Conservation (phyloP, 2,888 invertebrate species). For the Megaustenia siamemsis region DNA sequence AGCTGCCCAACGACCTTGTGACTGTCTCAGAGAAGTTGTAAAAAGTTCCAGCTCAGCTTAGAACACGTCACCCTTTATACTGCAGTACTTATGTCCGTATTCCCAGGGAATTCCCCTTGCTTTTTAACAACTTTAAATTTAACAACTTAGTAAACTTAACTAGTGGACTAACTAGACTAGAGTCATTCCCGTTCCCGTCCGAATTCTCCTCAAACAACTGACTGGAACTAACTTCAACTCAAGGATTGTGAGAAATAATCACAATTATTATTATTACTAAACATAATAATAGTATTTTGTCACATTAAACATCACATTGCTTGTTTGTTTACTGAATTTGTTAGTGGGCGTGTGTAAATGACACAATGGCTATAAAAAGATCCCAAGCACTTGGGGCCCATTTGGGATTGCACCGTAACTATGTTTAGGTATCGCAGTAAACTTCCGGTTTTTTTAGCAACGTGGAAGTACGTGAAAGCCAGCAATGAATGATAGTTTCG, state of each 20-base stretch:
- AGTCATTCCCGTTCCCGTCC: no score
- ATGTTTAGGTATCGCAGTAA: constrained; percentile 41
- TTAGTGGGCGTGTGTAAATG: not conserved
- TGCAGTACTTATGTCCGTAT: not conserved
- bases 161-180: no score
- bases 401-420: constrained; percentile 31
- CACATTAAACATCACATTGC: no score
- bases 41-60: constrained; percentile 27
- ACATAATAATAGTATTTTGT: no score
- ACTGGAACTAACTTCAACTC: no score
- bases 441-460: constrained; percentile 43
- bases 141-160: no score
- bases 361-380: not conserved
- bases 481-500: constrained; percentile 22
- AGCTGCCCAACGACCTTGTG: not conserved
- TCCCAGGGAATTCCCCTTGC: constrained; percentile 8
- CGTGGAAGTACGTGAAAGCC: constrained; percentile 49
- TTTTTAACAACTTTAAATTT: not conserved
- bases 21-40: not conserved
- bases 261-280: no score
- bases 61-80: constrained; percentile 43
- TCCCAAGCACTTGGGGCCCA: not conserved
- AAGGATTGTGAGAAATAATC: no score
- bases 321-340: not conserved
- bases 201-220: no score